Evolutionary conservation across 2,797 vertebrate species (phyloP).

Genomic region (Epinephelus coioides): DNA sequence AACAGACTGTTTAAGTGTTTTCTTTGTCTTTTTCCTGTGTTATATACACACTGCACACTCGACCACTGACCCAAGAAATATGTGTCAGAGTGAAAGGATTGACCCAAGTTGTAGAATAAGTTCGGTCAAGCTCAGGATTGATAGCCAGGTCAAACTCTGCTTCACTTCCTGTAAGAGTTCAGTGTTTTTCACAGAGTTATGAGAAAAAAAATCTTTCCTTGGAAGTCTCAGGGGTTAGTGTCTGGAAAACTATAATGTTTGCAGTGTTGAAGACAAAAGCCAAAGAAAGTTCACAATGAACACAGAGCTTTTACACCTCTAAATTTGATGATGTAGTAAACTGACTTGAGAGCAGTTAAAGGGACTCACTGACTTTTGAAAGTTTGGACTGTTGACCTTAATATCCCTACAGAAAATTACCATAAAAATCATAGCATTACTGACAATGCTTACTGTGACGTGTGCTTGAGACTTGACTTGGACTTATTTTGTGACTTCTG

Average conservation of each 20-base stretch:
- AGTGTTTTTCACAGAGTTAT: background rate
- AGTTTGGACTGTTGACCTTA: background rate
- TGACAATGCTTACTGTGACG: background rate
- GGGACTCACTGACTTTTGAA: background rate
- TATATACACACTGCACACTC: background rate
- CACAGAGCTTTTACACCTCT: too few relatives aligned
- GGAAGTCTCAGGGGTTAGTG: background rate
- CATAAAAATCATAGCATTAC: background rate
- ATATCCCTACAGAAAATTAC: too few relatives aligned
- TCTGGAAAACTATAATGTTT: background rate
- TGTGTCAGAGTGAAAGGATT: background rate
- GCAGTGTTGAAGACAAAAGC: background rate
- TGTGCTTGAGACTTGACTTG: background rate
- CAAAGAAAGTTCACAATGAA: background rate
- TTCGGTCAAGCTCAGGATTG: background rate
- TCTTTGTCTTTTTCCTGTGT: background rate
- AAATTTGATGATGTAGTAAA: background rate
- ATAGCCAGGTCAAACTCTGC: background rate
- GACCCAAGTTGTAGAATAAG: background rate
- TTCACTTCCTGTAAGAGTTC: background rate
- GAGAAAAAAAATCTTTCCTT: background rate
- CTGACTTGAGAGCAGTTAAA: background rate
- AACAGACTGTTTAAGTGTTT: background rate
- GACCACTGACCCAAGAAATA: conserved; percentile 3
- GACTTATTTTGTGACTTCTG: too few relatives aligned